Evolutionary conservation across 2,888 invertebrate genomes (phyloP).

Genomic region (Acanthosepion esculentum): DNA sequence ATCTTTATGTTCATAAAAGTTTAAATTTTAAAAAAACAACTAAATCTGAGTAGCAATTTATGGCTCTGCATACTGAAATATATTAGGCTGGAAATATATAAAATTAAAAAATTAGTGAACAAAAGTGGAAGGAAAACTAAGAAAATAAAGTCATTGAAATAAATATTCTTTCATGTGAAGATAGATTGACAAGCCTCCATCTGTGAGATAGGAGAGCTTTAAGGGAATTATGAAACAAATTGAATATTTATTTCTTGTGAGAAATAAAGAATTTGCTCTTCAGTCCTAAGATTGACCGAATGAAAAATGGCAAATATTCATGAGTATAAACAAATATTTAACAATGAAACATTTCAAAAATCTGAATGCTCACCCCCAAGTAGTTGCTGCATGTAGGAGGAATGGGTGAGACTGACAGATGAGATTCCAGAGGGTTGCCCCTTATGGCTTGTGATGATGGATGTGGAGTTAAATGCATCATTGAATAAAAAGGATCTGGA

Average conservation of each 20-base stretch:
- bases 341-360: constrained; percentile 42
- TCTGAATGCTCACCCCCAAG: constrained; percentile 41
- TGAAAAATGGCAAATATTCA: not conserved
- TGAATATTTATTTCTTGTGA: not conserved
- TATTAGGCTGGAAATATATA: no score
- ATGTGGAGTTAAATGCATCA: constrained; percentile 42
- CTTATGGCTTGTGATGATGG: constrained; percentile 41
- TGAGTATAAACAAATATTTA: not conserved
- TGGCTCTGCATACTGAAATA: no score
- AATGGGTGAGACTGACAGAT: constrained; percentile 40
- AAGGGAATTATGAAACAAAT: constrained; percentile 41
- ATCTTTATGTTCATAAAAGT: no score
- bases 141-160: no score
- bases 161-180: not conserved
- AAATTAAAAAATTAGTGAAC: no score
- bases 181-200: no score
- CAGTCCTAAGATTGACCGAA: no score
- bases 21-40: no score
- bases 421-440: constrained; percentile 41
- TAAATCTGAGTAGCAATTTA: no score
- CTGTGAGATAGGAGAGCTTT: constrained; percentile 24
- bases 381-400: constrained; percentile 43
- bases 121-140: no score
- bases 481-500: constrained; percentile 43
- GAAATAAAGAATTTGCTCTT: constrained; percentile 43